Conservation (phyloP, 2,888 invertebrate species). For the Pachymerium ferrugineum region DNA sequence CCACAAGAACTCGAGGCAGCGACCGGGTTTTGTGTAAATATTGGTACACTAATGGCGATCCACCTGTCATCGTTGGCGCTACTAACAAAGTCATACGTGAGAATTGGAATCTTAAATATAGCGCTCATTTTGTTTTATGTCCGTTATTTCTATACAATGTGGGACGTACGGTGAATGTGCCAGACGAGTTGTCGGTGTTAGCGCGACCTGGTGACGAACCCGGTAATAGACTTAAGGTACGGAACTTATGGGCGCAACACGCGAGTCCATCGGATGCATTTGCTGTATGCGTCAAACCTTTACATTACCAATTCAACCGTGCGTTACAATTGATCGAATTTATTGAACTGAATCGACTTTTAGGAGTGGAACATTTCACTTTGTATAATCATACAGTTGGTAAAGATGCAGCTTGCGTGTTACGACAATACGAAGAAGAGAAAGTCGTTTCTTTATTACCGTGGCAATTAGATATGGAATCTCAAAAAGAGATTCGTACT, state of each 20-base stretch:
- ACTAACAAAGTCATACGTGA: constrained; percentile 68
- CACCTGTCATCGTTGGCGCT: constrained; percentile 38
- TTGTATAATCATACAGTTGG: constrained; percentile 88
- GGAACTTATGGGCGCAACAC: neutral
- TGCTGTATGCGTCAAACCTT: constrained; percentile 79
- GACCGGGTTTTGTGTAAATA: constrained; percentile 62
- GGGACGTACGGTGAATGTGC: constrained; percentile 46
- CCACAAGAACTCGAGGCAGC: constrained; percentile 77
- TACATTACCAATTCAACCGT: constrained; percentile 81
- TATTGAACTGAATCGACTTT: constrained; percentile 74
- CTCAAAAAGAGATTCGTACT: constrained; percentile 83
- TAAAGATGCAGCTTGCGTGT: constrained; percentile 66
- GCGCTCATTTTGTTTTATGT: constrained; percentile 78
- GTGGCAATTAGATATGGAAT: constrained; percentile 73
- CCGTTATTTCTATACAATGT: constrained; percentile 47
- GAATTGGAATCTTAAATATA: constrained; percentile 86
- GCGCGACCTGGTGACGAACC: constrained; percentile 50
- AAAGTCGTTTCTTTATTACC: constrained; percentile 67
- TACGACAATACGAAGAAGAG: constrained; percentile 61
- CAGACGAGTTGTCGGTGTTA: constrained; percentile 66
- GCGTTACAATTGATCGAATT: constrained; percentile 79
- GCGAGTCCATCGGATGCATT: constrained; percentile 37
- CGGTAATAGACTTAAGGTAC: constrained; percentile 47
- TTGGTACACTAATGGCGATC: constrained; percentile 36
- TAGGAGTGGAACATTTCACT: constrained; percentile 81